A percentile compares a stretch with the other conserved stretches of the same genome.
phyloP scores from a whole-genome alignment of 2,888 invertebrate genomes.

The Elegia similella region DNA sequence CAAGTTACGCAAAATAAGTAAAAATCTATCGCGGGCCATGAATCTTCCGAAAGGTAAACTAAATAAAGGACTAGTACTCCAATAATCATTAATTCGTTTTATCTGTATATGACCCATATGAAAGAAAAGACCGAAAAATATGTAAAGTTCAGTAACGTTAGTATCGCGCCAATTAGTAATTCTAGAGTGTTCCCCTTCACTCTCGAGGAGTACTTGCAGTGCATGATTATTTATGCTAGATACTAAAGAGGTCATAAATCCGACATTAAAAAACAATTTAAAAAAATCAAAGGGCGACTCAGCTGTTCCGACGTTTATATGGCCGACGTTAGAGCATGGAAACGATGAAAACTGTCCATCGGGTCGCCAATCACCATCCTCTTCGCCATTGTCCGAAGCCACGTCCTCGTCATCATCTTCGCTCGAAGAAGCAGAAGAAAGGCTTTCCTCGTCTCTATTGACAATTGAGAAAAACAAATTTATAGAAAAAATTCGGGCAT shows the following conservation, averaged over 20 bases:
- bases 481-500: no score
- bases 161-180: no score
- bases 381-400: no score
- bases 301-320: background rate
- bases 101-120: conserved; percentile 9
- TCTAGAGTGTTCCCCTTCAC: no score
- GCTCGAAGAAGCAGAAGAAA: no score
- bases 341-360: no score
- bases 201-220: no score
- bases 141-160: no score
- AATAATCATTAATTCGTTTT: conserved; percentile 12
- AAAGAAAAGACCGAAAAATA: conserved; percentile 1
- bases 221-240: conserved; percentile 8
- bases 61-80: background rate
- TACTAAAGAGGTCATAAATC: conserved; percentile 2
- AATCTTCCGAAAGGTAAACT: conserved; percentile 1
- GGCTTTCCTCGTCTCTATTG: no score
- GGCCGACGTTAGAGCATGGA: background rate
- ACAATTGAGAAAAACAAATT: no score
- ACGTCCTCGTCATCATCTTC: no score
- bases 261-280: conserved; percentile 11
- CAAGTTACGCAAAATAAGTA: conserved; percentile 10
- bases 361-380: no score
- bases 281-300: conserved; percentile 14
- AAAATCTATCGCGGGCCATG: conserved; percentile 17